Evolutionary conservation across 2,113 vertebrate genomes (phyloP), one percentile per base, ranked within the genome.

Genomic region (Phylloscopus trochiloides): DNA sequence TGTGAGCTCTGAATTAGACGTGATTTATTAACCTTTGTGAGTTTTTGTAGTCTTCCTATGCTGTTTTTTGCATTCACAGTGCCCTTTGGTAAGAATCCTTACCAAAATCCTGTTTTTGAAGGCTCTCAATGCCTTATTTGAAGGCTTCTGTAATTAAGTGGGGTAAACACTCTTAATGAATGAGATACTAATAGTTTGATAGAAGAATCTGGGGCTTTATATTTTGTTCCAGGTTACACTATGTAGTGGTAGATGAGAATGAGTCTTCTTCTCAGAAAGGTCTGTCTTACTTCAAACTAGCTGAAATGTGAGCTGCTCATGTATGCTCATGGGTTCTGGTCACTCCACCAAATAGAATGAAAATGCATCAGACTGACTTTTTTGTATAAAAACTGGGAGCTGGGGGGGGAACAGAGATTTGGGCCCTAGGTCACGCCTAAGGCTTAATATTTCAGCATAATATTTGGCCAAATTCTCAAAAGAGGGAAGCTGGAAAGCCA

Each of bases 221-320:
- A 7, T 83, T 91, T 90, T 61, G 10, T 94, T 86, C 14, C 9
- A 26, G 21, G 9, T 88, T 84, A 20, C 22, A 4, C 54, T 58
- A 1, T 26, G 26, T 52, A 57, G 13, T 82, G 40, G 45, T 63
- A 42, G 10, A 45, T 0, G 0, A 70, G 28, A 82, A 22, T 12
- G 17, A 92, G 38, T 67, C 14, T 70, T 50, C 48, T 55, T 26
- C 17, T 91, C 31, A 77, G 47, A 52, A 76, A 52, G 6, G 7
- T 61, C 1, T 36, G 10, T 52, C 22, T 78, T 77, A 9, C 1
- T 65, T 61, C 26, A 74, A 48, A 43, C 2, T 9, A 62, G 10
- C 45, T 87, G 90, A 54, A 87, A 57, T 48, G 17, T 63, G 47
- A 61, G 32, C 38, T 66, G 15, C 19, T 82, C 31, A 6, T 28